Evolutionary conservation across 1,140 invertebrate species (phyloP).

Genomic region (Batillaria attramentaria): DNA sequence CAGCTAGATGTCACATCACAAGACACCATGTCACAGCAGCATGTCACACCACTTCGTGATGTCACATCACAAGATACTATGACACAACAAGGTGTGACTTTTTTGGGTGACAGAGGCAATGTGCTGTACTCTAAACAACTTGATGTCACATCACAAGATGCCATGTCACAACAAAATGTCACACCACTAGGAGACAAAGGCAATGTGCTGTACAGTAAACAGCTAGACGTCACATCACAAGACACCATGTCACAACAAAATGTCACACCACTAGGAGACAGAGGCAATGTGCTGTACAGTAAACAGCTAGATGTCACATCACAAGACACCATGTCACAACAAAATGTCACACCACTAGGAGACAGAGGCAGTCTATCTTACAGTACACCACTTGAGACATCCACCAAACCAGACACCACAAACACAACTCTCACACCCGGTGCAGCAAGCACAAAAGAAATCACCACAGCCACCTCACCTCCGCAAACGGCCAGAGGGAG

Average conservation of each 20-base stretch:
- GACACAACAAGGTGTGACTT: conserved; percentile 25
- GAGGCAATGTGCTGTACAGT: background rate
- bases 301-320: background rate
- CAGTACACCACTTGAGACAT: background rate
- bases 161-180: background rate
- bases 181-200: conserved; percentile 33
- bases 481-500: background rate
- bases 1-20: conserved; percentile 5
- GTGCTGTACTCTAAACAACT: conserved; percentile 29
- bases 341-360: conserved; percentile 14
- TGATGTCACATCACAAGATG: conserved; percentile 28
- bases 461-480: conserved; percentile 21
- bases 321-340: conserved; percentile 4
- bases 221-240: conserved; percentile 25
- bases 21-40: conserved; percentile 13
- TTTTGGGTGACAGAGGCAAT: conserved; percentile 34
- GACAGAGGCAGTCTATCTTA: conserved; percentile 22
- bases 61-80: background rate
- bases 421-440: too few relatives aligned
- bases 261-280: background rate
- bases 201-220: conserved; percentile 31
- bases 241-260: conserved; percentile 25
- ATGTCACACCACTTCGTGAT: conserved; percentile 28
- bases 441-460: conserved; percentile 19
- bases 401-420: conserved; percentile 10